phyloP scores from a whole-genome alignment of 2,797 vertebrate genomes.

The Halcyon smyrnensis region DNA sequence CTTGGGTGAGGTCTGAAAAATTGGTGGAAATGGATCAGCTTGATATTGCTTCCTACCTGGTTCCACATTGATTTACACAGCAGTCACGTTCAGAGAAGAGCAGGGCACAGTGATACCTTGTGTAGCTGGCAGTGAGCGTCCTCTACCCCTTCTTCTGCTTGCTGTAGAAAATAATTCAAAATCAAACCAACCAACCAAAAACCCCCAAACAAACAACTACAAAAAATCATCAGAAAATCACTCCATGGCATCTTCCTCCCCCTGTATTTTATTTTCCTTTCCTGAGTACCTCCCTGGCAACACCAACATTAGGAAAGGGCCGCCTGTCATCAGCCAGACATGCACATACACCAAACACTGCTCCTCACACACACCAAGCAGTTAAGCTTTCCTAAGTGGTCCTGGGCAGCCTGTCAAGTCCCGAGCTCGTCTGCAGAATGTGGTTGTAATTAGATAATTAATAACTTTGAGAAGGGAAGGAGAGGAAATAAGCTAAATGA shows the following conservation, averaged over 20 bases:
- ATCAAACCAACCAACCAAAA: no score
- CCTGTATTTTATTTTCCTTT: not conserved
- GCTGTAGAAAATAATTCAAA: not conserved
- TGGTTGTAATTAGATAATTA: conserved; percentile 81
- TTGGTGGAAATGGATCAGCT: not conserved
- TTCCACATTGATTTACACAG: not conserved
- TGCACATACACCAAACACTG: not conserved
- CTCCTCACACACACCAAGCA: not conserved
- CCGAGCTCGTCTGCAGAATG: conserved; percentile 49
- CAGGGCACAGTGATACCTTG: rapidly evolving
- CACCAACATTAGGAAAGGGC: not conserved
- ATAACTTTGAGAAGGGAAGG: conserved; percentile 40
- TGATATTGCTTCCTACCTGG: not conserved
- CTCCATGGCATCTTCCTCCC: not conserved
- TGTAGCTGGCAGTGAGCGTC: not conserved
- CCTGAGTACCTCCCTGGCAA: not conserved
- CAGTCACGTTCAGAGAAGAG: not conserved
- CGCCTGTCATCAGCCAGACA: not conserved
- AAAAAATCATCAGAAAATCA: not conserved
- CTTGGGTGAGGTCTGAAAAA: not conserved
- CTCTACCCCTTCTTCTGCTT: not conserved
- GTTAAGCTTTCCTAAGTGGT: conserved; percentile 42
- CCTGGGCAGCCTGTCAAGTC: conserved; percentile 71
- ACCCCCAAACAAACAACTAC: no score
- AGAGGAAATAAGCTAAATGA: conserved; percentile 69